Base-by-base conservation (phyloP, 1,140 invertebrate species). In the Apocrypta bakeri region DNA sequence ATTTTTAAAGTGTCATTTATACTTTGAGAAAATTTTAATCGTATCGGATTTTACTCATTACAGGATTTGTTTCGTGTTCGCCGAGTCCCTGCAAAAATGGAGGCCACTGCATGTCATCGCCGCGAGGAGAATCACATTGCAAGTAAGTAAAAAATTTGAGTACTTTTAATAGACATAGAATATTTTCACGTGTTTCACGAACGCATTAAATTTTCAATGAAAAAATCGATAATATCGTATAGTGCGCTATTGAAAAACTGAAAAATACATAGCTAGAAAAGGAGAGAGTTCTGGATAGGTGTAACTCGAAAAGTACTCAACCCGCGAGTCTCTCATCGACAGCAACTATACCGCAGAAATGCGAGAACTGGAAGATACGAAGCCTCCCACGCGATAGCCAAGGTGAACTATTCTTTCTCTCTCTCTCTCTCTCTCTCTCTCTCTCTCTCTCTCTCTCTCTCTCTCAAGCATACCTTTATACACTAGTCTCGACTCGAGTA, bases 71-170 rank as follows among this genome's bases (percentile, higher is more conserved):
- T 61, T 97, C 96, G 78, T 98, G 97, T 92, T 96, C 96, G 72
- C 96, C 96, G 40, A 97, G 95, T 88, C 96, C 96, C 4, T 97
- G 97, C 91, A 96, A 96, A 89, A 97, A 97, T 93, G 94, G 94
- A 74, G 97, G 96, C 61, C 93, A 93, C 9, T 97, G 97, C 89
- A 89, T 96, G 33, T 95, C 95, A 14, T 93, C 94, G 81, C 93
- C 93, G 40, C 92, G 94, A 82, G 95, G 94, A 83, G 95, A 96
- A 90, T 95, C 94, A 37, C 95, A 94, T 90, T 97, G 97, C 96
- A 96, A 97, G 97, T 97, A 94, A 97, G 96, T 96, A 87, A 27
- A 12, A 24, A n/a, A n/a, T n/a, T n/a, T n/a, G n/a, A n/a, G n/a
- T n/a, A n/a, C n/a, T n/a, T n/a, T n/a, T n/a, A n/a, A n/a, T n/a